Conservation (phyloP, 1,140 invertebrate species). For the Hylaeus anthracinus region DNA sequence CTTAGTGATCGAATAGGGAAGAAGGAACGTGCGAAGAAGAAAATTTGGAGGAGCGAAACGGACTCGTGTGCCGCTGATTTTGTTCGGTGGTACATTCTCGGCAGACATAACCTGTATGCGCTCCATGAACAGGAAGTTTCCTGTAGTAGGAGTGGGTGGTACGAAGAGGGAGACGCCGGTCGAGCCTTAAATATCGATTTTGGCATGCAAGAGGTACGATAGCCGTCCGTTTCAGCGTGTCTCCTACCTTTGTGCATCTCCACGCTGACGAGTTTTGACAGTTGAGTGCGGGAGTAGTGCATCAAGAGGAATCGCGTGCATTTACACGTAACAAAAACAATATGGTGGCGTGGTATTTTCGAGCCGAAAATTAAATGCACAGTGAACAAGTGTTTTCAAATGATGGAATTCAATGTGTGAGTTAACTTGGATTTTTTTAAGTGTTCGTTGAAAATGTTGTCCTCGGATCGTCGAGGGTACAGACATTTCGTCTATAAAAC, state of each 20-base stretch:
- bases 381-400: not conserved
- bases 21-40: constrained; percentile 19
- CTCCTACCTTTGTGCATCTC: constrained; percentile 35
- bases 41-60: constrained; percentile 7
- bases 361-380: constrained; percentile 19
- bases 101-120: constrained; percentile 40
- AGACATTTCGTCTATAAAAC: constrained; percentile 38
- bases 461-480: constrained; percentile 34
- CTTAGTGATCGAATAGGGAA: constrained; percentile 23
- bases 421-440: not conserved
- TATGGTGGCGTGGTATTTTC: constrained; percentile 40
- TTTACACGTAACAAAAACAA: constrained; percentile 34
- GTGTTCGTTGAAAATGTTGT: constrained; percentile 41
- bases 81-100: constrained; percentile 2
- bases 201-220: constrained; percentile 62
- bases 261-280: constrained; percentile 40
- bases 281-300: constrained; percentile 18
- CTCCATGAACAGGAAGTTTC: constrained; percentile 33
- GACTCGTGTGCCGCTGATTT: not conserved
- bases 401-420: constrained; percentile 18
- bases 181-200: constrained; percentile 76
- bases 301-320: constrained; percentile 30
- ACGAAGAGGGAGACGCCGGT: constrained; percentile 61
- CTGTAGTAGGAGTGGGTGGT: constrained; percentile 51
- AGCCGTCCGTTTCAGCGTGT: constrained; percentile 48